Evolutionary conservation across 2,888 invertebrate species (phyloP).

Genomic region (Spicauda simplicius): DNA sequence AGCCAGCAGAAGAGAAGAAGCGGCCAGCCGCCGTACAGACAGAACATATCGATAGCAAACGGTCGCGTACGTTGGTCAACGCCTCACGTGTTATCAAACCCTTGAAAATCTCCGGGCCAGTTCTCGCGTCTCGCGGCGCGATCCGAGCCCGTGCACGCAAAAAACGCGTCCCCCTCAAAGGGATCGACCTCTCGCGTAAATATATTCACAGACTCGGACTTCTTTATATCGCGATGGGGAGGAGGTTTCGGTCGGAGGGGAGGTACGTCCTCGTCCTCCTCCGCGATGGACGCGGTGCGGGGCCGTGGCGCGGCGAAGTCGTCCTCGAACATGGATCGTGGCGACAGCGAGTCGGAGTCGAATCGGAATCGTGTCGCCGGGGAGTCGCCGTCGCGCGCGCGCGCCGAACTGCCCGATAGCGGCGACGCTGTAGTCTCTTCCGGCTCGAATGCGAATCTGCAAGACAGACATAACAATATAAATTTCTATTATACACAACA

Average conservation of each 20-base stretch:
- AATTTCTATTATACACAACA: too few species aligned
- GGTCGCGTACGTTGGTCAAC: neutral
- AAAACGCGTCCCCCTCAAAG: constrained; percentile 95
- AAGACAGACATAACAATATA: neutral
- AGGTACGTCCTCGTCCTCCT: constrained; percentile 74
- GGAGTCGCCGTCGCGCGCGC: constrained; percentile 63
- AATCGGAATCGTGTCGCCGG: constrained; percentile 70
- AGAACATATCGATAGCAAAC: neutral
- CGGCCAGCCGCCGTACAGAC: too few species aligned
- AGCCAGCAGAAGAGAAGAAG: too few species aligned
- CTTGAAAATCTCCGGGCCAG: constrained; percentile 80
- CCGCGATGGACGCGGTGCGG: constrained; percentile 76
- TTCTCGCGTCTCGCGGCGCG: constrained; percentile 75
- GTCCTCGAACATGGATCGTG: constrained; percentile 78
- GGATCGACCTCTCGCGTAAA: constrained; percentile 94
- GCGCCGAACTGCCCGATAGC: constrained; percentile 62
- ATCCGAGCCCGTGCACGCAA: constrained; percentile 85
- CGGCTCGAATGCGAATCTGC: constrained; percentile 71
- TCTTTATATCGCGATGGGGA: constrained; percentile 88
- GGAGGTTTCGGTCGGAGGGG: constrained; percentile 64
- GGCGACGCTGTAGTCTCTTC: constrained; percentile 72
- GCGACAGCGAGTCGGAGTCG: constrained; percentile 77
- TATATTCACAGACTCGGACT: constrained; percentile 95
- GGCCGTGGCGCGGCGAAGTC: constrained; percentile 82
- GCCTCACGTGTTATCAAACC: constrained; percentile 74